Conservation (phyloP, 2,797 vertebrate genomes). For the Phyllotis vaccarum region DNA sequence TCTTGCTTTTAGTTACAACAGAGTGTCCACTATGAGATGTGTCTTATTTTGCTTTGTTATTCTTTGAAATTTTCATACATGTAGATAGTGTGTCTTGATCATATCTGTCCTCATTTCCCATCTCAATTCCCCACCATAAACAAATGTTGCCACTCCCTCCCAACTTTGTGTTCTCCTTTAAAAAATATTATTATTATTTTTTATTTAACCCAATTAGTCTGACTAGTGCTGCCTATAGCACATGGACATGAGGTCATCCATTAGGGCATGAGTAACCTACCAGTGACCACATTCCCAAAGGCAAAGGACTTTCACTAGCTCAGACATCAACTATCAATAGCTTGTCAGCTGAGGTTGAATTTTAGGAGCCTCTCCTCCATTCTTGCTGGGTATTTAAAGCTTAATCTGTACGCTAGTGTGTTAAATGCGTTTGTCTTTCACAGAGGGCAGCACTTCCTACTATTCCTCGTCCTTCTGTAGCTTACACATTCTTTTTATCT, state of each 20-base stretch:
- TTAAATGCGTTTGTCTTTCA: too few species aligned
- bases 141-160: background rate
- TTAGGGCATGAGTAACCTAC: background rate
- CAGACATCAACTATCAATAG: background rate
- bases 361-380: background rate
- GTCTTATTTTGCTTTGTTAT: background rate
- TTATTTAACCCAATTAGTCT: background rate
- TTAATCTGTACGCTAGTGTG: background rate
- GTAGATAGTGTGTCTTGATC: background rate
- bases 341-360: background rate
- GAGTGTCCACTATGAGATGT: constrained; percentile 27
- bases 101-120: background rate
- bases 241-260: background rate
- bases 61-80: background rate
- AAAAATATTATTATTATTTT: background rate
- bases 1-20: constrained; percentile 60
- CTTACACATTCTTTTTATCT: background rate
- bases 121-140: background rate
- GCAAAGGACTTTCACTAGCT: background rate
- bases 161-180: background rate
- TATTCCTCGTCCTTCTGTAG: background rate
- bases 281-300: background rate
- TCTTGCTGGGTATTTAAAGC: background rate
- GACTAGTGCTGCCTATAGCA: background rate
- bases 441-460: background rate